Conservation (phyloP, 2,888 invertebrate genomes). For the Drosophila maculinotata region DNA sequence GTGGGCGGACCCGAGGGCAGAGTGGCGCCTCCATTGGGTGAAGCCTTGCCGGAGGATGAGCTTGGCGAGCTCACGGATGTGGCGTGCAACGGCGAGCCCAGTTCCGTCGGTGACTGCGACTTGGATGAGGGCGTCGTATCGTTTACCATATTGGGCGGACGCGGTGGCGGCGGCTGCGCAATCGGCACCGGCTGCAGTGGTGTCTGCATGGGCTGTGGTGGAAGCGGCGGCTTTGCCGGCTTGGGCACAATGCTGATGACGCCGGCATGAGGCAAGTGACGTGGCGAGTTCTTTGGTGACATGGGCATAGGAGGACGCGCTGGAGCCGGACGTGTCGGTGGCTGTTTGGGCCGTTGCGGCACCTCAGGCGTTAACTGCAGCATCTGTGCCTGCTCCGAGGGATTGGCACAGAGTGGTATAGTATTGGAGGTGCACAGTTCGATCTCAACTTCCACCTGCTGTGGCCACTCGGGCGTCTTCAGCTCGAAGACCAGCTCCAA, state of each 20-base stretch:
- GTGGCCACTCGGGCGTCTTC: constrained; percentile 94
- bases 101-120: constrained; percentile 79
- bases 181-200: constrained; percentile 70
- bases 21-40: constrained; percentile 56
- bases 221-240: constrained; percentile 77
- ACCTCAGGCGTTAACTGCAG: constrained; percentile 86
- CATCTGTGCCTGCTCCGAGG: constrained; percentile 79
- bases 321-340: constrained; percentile 86
- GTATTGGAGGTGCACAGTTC: constrained; percentile 94
- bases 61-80: constrained; percentile 65
- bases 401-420: constrained; percentile 88
- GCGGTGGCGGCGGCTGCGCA: constrained; percentile 58
- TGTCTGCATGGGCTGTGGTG: constrained; percentile 72
- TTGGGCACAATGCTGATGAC: constrained; percentile 86
- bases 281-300: constrained; percentile 86
- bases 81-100: constrained; percentile 60
- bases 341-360: constrained; percentile 85
- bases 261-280: constrained; percentile 85
- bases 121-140: constrained; percentile 76
- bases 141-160: constrained; percentile 65
- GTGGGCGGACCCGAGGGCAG: constrained; percentile 74
- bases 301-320: constrained; percentile 86
- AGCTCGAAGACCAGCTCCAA: constrained; percentile 89
- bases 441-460: constrained; percentile 92
- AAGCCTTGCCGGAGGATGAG: constrained; percentile 77